Conservation (phyloP, 1,140 invertebrate species). For the Drosophila repletoides region DNA sequence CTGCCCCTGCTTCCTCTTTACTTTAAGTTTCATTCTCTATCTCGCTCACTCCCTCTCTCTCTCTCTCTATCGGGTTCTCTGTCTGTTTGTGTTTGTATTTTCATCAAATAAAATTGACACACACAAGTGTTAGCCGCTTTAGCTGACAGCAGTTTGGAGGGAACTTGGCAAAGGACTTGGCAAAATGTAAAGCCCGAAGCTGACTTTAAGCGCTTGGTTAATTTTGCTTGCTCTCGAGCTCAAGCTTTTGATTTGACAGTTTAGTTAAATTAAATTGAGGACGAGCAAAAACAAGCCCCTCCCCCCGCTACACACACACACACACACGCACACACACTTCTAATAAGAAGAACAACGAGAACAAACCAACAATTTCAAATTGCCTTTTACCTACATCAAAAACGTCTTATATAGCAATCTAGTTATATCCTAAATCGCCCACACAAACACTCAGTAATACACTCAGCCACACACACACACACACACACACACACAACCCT, state of each 20-base stretch:
- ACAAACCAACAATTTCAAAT: constrained; percentile 35
- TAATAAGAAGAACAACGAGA: too few relatives aligned
- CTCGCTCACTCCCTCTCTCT: not conserved
- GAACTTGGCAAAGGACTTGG: not conserved
- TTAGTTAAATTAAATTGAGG: constrained; percentile 78
- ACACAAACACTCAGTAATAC: constrained; percentile 53
- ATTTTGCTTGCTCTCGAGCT: constrained; percentile 57
- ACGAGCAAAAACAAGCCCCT: constrained; percentile 45
- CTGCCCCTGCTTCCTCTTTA: not conserved
- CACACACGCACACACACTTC: not conserved
- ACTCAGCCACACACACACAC: constrained; percentile 17
- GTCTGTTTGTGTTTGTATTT: constrained; percentile 72
- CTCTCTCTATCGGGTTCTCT: constrained; percentile 8
- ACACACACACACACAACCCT: constrained; percentile 37
- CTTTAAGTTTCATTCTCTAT: not conserved
- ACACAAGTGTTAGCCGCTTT: constrained; percentile 80
- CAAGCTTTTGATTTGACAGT: constrained; percentile 80
- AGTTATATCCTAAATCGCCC: constrained; percentile 74
- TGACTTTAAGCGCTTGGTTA: constrained; percentile 74
- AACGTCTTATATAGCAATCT: constrained; percentile 71
- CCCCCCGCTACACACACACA: not conserved
- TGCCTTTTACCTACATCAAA: constrained; percentile 75
- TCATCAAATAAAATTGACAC: constrained; percentile 81
- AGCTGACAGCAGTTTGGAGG: constrained; percentile 51
- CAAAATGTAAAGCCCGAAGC: constrained; percentile 23